Conservation (phyloP, 1,140 invertebrate species). For the Cherax quadricarinatus region DNA sequence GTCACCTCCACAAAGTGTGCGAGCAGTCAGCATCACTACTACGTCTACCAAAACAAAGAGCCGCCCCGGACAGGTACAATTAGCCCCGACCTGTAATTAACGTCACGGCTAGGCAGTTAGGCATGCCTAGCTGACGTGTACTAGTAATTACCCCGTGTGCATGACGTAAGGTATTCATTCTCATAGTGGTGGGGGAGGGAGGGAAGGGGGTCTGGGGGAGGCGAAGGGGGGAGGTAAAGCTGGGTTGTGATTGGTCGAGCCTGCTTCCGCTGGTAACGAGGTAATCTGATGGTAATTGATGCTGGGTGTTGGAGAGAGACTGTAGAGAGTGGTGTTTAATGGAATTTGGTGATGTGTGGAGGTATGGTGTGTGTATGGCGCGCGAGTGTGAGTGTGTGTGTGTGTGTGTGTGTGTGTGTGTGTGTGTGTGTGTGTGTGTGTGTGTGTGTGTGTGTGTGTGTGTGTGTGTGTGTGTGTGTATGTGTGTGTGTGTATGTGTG, state of each 20-base stretch:
- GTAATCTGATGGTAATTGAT: neutral
- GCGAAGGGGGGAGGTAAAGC: neutral
- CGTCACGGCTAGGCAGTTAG: neutral
- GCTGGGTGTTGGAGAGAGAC: too few species aligned
- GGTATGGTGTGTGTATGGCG: neutral
- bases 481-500: neutral
- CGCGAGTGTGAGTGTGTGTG: too few species aligned
- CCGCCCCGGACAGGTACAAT: neutral
- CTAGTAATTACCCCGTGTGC: neutral
- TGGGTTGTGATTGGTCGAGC: neutral
- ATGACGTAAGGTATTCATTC: neutral
- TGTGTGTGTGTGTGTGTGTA: neutral
- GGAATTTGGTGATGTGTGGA: neutral
- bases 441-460: slow-evolving; percentile 16
- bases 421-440: slow-evolving; percentile 10
- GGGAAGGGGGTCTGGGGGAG: too few species aligned
- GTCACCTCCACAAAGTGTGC: too few species aligned
- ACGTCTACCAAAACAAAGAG: neutral
- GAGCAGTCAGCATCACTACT: neutral
- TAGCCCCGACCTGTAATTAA: neutral
- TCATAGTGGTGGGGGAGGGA: neutral
- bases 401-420: neutral
- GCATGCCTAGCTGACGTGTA: neutral
- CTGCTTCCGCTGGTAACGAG: neutral
- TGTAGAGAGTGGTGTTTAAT: too few species aligned